Evolutionary conservation across 2,113 vertebrate species (phyloP), one percentile per base, ranked within the genome.

Genomic region (Rissa tridactyla): DNA sequence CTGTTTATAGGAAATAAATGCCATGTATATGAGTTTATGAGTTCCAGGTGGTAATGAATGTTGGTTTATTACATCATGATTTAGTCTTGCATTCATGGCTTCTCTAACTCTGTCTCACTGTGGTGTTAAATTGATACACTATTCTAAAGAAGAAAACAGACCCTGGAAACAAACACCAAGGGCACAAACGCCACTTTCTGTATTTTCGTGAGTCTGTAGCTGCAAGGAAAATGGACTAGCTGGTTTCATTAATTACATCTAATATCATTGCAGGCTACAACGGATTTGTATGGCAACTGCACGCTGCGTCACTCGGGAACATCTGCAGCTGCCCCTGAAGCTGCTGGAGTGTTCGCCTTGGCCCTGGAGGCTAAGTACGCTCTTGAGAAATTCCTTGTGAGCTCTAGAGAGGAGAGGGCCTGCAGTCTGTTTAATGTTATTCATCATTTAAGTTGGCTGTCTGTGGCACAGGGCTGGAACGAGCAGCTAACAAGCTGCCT

Each of bases 301-400:
- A 99, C 99, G 4, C 98, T 99, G 94, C 99, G 99, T 87, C 99
- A 99, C 93, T 99, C 99, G 2, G 99, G 99, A 93, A 99, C 99
- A 7, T 99, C 99, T 36, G 99, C 99, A 32, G 99, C 99, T 54
- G 99, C 99, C 93, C 99, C 99, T 1, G 99, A 99, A 95, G 99
- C 99, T 55, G 99, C 99, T 7, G 99, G 99, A 9, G 99, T 99
- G 90, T 99, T 99, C 65, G 99, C 99, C 66, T 96, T 99, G 97
- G 99, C 99, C 77, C 97, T 99, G 91, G 99, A 99, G 97, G 99
- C 99, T 91, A 99, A 99, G 99, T 99, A 99, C 80, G 99, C 98
- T 97, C 61, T 54, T 80, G 66, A 25, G 62, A 96, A 19, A 78
- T 82, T 82, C 46, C 73, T 94, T 62, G 10, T 38, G 86, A 76